Percentiles rank a stretch among this genome's conserved stretches.
Conservation (phyloP, 2,113 vertebrate species). For the Pampusana beccarii region DNA sequence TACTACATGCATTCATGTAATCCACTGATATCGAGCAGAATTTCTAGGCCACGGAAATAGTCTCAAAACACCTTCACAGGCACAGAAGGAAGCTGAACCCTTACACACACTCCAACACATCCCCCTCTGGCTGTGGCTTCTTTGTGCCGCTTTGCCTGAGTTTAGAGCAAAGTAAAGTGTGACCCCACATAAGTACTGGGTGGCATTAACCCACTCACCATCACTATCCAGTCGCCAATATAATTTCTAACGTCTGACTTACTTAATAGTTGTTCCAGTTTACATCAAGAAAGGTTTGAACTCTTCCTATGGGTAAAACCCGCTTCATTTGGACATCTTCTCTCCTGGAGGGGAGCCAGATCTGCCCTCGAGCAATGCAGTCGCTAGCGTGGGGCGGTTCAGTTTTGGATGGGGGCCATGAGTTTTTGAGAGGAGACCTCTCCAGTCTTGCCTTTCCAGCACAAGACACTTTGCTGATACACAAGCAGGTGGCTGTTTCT, state of each 20-base stretch:
- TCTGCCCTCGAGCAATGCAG: not conserved
- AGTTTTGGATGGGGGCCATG: not conserved
- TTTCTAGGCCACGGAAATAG: not conserved
- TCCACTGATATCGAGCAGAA: not conserved
- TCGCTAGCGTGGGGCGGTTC: fast-evolving
- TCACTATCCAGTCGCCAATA: not conserved
- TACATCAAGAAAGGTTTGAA: not conserved
- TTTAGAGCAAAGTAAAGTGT: not conserved
- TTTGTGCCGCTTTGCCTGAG: not conserved
- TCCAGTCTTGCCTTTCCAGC: not conserved
- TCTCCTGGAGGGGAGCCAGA: not conserved
- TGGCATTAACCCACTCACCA: not conserved
- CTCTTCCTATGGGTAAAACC: not conserved
- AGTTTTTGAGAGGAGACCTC: not conserved
- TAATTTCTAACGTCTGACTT: not conserved
- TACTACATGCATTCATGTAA: not conserved
- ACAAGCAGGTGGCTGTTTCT: not conserved
- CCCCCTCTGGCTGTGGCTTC: not conserved
- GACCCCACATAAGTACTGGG: not conserved
- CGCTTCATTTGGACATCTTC: not conserved
- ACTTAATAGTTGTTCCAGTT: not conserved
- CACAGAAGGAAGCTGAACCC: not conserved
- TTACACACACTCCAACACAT: not conserved
- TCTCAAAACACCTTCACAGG: not conserved
- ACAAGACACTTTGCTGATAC: fast-evolving